Conservation (phyloP, 2,113 vertebrate genomes). For the Chloropsis hardwickii region DNA sequence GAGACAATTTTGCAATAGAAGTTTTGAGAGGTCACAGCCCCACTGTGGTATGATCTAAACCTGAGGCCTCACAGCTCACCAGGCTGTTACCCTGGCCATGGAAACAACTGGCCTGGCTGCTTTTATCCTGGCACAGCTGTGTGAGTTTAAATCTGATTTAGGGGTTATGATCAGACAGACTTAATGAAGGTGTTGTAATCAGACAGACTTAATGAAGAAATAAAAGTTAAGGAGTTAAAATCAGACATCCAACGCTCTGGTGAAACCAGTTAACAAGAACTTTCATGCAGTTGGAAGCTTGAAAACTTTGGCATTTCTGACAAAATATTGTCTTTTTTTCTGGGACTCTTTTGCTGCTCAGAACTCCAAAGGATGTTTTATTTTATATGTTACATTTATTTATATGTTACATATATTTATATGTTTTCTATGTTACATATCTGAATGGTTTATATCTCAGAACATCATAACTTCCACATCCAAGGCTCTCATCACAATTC, state of each 20-base stretch:
- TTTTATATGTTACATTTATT: neutral
- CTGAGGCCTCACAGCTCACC: neutral
- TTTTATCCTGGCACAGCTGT: neutral
- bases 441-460: neutral
- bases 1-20: neutral
- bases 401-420: neutral
- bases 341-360: neutral
- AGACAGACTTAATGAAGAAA: neutral
- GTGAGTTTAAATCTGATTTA: neutral
- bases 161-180: neutral
- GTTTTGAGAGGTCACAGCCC: neutral
- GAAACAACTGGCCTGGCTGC: neutral
- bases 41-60: neutral
- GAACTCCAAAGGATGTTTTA: neutral
- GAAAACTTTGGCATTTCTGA: neutral
- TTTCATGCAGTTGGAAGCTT: neutral
- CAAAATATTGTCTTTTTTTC: neutral
- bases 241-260: neutral
- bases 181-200: neutral
- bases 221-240: neutral
- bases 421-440: neutral
- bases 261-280: neutral
- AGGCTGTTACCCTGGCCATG: neutral
- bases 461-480: neutral
- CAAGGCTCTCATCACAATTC: neutral